These are phyloP conservation scores for Colossoma macropomum DNA, from an alignment of 2,113 vertebrate species.

Conservation along the genomic window DNA sequence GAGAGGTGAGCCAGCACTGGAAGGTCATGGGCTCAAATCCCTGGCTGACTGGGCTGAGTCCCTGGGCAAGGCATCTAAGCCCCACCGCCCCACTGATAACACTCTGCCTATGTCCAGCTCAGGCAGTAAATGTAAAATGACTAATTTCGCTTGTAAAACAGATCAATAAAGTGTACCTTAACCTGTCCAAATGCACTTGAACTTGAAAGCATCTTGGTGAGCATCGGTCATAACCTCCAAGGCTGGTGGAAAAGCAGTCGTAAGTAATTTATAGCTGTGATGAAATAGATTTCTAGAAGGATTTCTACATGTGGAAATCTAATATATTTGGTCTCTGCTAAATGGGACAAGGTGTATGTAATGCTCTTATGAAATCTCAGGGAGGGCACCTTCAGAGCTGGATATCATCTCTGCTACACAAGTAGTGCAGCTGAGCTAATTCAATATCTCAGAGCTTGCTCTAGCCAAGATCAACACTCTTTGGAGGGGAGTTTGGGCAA, in stretches of 20 bases:
- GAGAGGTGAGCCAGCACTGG: too few species aligned
- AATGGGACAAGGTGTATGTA: conserved; percentile 21
- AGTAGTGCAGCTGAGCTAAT: not conserved
- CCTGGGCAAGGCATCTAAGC: too few species aligned
- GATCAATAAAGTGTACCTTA: not conserved
- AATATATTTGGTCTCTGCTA: conserved; percentile 16
- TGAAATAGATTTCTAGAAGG: not conserved
- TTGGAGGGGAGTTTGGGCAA: not conserved
- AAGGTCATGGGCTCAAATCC: too few species aligned
- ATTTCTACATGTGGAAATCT: conserved; percentile 11
- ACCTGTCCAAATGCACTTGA: not conserved
- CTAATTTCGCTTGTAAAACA: too few species aligned
- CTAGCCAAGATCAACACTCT: conserved; percentile 15
- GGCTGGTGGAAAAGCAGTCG: too few species aligned
- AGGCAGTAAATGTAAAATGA: too few species aligned
- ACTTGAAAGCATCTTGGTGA: too few species aligned
- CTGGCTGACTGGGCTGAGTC: too few species aligned
- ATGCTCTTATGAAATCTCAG: conserved; percentile 16
- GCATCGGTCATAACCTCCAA: too few species aligned
- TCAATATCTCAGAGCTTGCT: conserved; percentile 14
- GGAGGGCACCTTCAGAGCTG: not conserved
- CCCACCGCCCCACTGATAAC: too few species aligned
- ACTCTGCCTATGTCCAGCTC: too few species aligned
- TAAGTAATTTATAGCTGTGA: not conserved
- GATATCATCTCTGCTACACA: not conserved